phyloP scores from a whole-genome alignment of 2,888 invertebrate species.

The Neoitamus cyanurus region DNA sequence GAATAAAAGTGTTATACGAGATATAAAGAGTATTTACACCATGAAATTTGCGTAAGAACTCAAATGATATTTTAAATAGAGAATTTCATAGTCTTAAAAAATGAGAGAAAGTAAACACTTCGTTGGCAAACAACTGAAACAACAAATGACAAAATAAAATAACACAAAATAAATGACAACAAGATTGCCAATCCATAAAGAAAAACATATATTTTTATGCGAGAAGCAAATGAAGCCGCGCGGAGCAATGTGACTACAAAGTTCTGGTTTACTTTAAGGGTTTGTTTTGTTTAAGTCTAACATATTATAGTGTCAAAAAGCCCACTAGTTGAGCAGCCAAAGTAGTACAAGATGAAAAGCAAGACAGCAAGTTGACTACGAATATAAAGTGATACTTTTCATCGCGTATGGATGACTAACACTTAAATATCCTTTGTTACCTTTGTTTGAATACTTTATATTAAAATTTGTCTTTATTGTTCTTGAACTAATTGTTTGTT shows the following conservation, averaged over 20 bases:
- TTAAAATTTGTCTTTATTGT: constrained; percentile 14
- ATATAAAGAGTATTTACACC: constrained; percentile 39
- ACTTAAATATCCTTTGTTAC: constrained; percentile 38
- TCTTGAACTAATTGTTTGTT: constrained; percentile 15
- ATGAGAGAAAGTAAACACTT: constrained; percentile 13
- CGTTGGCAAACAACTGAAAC: constrained; percentile 21
- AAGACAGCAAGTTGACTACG: neutral
- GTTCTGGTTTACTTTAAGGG: constrained; percentile 3
- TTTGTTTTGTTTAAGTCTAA: constrained; percentile 7
- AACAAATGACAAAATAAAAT: constrained; percentile 13
- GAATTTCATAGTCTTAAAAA: constrained; percentile 46
- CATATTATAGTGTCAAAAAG: constrained; percentile 38
- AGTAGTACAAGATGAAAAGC: constrained; percentile 34
- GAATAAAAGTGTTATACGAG: constrained; percentile 33
- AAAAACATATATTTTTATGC: constrained; percentile 36
- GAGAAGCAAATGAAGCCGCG: constrained; percentile 33
- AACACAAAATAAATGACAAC: constrained; percentile 13
- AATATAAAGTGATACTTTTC: constrained; percentile 22
- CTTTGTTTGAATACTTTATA: constrained; percentile 14
- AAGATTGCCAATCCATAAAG: constrained; percentile 34
- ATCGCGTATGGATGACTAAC: constrained; percentile 21
- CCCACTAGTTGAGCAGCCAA: constrained; percentile 37
- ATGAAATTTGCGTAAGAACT: constrained; percentile 48
- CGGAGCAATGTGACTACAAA: constrained; percentile 6
- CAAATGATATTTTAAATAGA: constrained; percentile 51